Evolutionary conservation across 2,888 invertebrate species (phyloP).

Genomic region (Pachydiplax longipennis): DNA sequence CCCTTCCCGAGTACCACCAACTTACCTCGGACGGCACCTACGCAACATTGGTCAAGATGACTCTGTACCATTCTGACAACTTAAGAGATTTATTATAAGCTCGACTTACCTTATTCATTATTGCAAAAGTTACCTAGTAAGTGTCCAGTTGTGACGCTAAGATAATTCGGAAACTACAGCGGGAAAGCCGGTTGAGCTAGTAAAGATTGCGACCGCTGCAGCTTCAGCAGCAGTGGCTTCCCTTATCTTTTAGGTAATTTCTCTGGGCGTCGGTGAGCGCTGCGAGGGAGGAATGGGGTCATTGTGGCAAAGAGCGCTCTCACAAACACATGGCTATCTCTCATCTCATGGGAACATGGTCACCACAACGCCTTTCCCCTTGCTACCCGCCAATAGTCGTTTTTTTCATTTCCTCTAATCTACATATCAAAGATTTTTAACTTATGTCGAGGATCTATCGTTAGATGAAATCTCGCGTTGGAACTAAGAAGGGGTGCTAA

Average conservation of each 20-base stretch:
- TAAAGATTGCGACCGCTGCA: neutral
- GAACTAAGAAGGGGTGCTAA: too few species aligned
- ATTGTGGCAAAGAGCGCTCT: neutral
- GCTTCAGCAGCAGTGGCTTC: neutral
- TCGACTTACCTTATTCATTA: too few species aligned
- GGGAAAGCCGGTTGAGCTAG: neutral
- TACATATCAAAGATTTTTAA: neutral
- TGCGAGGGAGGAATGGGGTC: neutral
- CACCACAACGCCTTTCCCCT: neutral
- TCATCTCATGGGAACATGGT: neutral
- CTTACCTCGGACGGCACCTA: too few species aligned
- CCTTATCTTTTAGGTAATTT: neutral
- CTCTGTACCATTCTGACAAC: too few species aligned
- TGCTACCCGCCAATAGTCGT: neutral
- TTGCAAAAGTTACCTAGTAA: too few species aligned
- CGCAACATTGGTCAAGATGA: too few species aligned
- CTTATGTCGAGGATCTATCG: too few species aligned
- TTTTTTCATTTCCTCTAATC: neutral
- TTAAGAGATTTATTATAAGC: too few species aligned
- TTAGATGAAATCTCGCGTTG: too few species aligned
- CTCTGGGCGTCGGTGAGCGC: neutral
- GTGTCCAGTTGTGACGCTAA: too few species aligned
- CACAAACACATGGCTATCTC: neutral
- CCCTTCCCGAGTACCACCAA: too few species aligned
- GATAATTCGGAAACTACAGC: too few species aligned